Percentiles rank a stretch among this genome's conserved stretches.
phyloP scores from a whole-genome alignment of 2,113 vertebrate species.

The Microtus richardsoni region DNA sequence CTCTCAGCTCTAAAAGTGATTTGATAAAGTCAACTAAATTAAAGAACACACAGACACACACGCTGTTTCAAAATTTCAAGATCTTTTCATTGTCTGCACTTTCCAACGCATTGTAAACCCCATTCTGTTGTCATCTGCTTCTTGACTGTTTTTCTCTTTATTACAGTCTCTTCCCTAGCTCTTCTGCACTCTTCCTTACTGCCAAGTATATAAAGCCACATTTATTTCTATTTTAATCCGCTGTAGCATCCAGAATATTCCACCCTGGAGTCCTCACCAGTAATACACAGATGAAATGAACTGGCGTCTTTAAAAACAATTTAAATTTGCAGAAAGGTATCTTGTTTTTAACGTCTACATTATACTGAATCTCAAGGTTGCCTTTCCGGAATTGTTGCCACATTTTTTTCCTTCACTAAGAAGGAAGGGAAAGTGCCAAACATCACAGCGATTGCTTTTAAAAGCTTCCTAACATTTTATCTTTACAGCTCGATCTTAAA shows the following conservation, averaged over 20 bases:
- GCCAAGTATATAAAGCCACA: not conserved
- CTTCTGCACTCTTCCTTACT: not conserved
- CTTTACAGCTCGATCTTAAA: constrained; percentile 74
- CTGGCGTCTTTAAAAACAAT: constrained; percentile 41
- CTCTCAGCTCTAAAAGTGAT: not conserved
- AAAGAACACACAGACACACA: not conserved
- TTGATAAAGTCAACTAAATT: not conserved
- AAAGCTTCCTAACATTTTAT: constrained; percentile 69
- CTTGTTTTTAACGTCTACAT: constrained; percentile 43
- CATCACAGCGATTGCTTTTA: constrained; percentile 63
- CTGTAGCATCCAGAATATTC: not conserved
- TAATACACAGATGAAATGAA: not conserved
- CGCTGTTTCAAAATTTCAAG: not conserved
- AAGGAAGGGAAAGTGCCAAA: constrained; percentile 52
- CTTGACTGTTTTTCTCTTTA: not conserved
- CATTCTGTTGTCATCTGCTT: not conserved
- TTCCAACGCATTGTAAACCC: not conserved
- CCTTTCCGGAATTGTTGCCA: constrained; percentile 52
- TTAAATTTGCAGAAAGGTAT: constrained; percentile 25
- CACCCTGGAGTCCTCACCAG: not conserved
- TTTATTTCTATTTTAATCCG: constrained; percentile 27
- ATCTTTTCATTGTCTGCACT: not conserved
- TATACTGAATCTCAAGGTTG: constrained; percentile 33
- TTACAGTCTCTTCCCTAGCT: not conserved
- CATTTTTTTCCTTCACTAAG: constrained; percentile 44